A percentile compares a stretch with the other conserved stretches of the same genome.
Evolutionary conservation across 2,888 invertebrate genomes (phyloP).

Genomic region (Drosophila eohydei): DNA sequence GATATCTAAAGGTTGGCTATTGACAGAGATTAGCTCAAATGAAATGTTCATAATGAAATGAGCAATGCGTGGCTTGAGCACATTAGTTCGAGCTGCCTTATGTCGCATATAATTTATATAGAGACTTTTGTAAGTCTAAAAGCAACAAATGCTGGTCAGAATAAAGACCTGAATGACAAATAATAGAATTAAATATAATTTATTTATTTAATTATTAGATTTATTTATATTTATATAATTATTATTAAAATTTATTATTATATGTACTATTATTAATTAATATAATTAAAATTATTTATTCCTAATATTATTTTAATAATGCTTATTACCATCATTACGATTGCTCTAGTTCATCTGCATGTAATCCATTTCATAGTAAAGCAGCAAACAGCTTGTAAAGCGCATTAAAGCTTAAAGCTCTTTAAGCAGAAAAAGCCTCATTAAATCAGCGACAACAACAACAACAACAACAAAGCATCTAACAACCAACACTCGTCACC

Average conservation of each 20-base stretch:
- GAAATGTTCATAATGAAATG: background rate
- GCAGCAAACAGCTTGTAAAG: background rate
- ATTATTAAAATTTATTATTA: too few relatives aligned
- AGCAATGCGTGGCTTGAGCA: background rate
- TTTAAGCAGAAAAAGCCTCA: background rate
- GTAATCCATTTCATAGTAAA: too few relatives aligned
- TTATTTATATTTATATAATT: too few relatives aligned
- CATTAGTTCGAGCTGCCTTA: background rate
- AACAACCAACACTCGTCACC: background rate
- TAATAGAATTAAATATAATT: too few relatives aligned
- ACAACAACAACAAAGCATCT: background rate
- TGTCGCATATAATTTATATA: background rate
- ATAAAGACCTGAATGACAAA: too few relatives aligned
- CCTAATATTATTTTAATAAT: background rate
- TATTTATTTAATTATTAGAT: too few relatives aligned
- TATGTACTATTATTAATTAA: background rate
- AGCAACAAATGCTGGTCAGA: too few relatives aligned
- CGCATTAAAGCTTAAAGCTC: background rate
- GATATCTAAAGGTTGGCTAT: conserved; percentile 1
- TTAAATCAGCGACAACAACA: background rate
- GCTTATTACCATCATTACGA: too few relatives aligned
- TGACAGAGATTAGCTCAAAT: conserved; percentile 3
- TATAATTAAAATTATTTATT: background rate
- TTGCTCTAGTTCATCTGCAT: too few relatives aligned
- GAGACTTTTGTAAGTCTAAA: background rate